Evolutionary conservation across 2,113 vertebrate species (phyloP), one percentile per base, ranked within the genome.

Genomic region (Cololabis saira): DNA sequence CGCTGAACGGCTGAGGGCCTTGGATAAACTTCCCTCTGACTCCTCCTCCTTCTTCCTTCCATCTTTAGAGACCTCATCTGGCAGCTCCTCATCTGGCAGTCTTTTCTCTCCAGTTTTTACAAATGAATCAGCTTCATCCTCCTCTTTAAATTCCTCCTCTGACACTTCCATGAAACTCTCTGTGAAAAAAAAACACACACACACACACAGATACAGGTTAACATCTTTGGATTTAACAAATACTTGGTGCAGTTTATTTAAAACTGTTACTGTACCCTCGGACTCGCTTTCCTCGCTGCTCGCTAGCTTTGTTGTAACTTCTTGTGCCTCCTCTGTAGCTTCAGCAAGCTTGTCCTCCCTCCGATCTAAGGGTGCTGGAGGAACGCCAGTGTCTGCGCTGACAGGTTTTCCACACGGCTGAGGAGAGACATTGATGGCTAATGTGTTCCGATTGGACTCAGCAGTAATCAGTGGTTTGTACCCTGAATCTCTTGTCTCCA

Each of bases 221-320:
- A 8, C 15, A 15, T 18, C 21, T 7, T 1, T 5, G 21, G 21
- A 13, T 51, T 53, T 19, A 30, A 44, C 12, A 45, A 19, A 27
- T 16, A 11, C 6, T 16, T 1, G 7, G 13, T 37, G 33, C 33
- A 37, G 33, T 37, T 37, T 1, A 7, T n/a, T 42, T 11, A 43
- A 6, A 24, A 15, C 2, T 54, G 33, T 59, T 9, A n/a, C 14
- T 33, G 45, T 93, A 98, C 96, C 96, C 57, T 96, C 95, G 59
- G 96, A 97, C 60, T 94, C 95, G 17, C 94, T 95, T 19, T 94
- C 91, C 58, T 93, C 90, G 24, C 30, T 64, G 70, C 67, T 60
- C 37, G 61, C 61, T 0, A 57, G 49, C 55, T 89, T 75, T 9
- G 50, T 48, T 2, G 63, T 18, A 3, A 44, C 44, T 70, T 61